Evolutionary conservation across 1,140 invertebrate species (phyloP), one percentile per base, ranked within the genome.

Genomic region (Bombus turneri): DNA sequence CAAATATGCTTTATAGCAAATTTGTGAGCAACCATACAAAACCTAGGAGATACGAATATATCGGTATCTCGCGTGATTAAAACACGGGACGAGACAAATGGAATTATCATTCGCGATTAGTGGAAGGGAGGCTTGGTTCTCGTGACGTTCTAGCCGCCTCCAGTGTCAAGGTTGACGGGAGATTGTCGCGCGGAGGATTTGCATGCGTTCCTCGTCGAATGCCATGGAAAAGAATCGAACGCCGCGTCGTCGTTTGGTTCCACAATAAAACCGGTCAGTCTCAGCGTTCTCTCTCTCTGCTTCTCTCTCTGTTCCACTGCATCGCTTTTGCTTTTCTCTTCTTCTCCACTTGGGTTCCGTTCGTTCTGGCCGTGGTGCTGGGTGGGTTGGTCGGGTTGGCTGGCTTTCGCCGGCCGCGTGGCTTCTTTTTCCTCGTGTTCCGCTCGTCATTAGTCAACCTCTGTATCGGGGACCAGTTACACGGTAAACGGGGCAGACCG

Each of bases 231-330:
- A 77, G 76, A 88, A 88, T 78, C 71, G 83, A 79, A 78, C 62
- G 39, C 57, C 57, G 64, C 68, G 68, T 62, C 80, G 75, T 74
- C 83, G 37, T 62, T 77, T 39, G 83, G n/a, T 62, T 25, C 64
- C 39, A 43, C 84, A 84, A 85, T 87, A 85, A 89, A 90, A 90
- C 88, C 88, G 88, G 88, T 90, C 88, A 89, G 84, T 72, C 72
- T 62, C 69, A 12, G 66, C 18, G n/a, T 13, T 85, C 76, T 88
- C 34, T 74, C 28, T 74, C 73, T 74, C 18, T 31, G 3, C n/a
- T 13, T 37, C 8, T 47, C 4, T 39, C 68, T 39, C 68, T 28
- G 37, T n/a, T 41, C n/a, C 18, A 31, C 18, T 10, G 37, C 68
- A 1, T 47, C 25, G 10, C 9, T 34, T 28, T 76, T 25, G 28